A percentile compares a stretch with the other conserved stretches of the same genome.
Conservation (phyloP, 1,140 invertebrate species). For the Lepidotrigona ventralis region DNA sequence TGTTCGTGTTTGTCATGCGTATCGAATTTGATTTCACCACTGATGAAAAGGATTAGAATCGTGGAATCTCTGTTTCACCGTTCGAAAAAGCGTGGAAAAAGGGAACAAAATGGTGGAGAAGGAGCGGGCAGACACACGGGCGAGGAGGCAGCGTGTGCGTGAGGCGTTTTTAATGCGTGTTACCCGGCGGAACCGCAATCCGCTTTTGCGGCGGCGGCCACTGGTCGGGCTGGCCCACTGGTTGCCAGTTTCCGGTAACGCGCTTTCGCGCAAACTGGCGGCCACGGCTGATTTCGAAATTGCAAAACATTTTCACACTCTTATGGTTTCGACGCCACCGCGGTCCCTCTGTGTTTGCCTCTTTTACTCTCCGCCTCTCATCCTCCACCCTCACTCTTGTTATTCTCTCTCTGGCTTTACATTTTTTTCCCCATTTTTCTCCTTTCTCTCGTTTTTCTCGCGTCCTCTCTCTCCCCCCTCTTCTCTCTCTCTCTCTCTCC, state of each 20-base stretch:
- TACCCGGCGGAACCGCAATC: slow-evolving; percentile 67
- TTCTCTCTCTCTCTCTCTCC: slow-evolving; percentile 6
- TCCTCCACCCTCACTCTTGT: neutral
- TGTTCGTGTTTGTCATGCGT: neutral
- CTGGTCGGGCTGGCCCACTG: slow-evolving; percentile 64
- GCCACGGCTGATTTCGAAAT: slow-evolving; percentile 76
- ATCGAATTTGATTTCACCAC: neutral
- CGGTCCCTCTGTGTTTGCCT: slow-evolving; percentile 15
- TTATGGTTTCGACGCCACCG: slow-evolving; percentile 69
- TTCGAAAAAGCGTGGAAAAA: slow-evolving; percentile 1
- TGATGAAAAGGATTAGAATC: neutral
- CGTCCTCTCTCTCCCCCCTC: neutral
- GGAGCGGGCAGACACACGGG: neutral
- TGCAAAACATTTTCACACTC: slow-evolving; percentile 80
- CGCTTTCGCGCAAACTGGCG: slow-evolving; percentile 69
- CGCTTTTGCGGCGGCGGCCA: slow-evolving; percentile 74
- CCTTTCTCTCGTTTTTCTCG: neutral
- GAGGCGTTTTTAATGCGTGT: slow-evolving; percentile 65
- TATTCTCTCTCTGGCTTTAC: neutral
- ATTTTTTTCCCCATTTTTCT: slow-evolving; percentile 39
- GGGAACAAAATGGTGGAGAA: slow-evolving; percentile 8
- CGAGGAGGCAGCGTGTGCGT: slow-evolving; percentile 36
- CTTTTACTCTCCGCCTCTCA: slow-evolving; percentile 2
- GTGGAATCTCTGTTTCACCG: neutral
- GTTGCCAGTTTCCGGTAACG: slow-evolving; percentile 72